Evolutionary conservation across 2,888 invertebrate genomes (phyloP).

Genomic region (Eulithis prunata): DNA sequence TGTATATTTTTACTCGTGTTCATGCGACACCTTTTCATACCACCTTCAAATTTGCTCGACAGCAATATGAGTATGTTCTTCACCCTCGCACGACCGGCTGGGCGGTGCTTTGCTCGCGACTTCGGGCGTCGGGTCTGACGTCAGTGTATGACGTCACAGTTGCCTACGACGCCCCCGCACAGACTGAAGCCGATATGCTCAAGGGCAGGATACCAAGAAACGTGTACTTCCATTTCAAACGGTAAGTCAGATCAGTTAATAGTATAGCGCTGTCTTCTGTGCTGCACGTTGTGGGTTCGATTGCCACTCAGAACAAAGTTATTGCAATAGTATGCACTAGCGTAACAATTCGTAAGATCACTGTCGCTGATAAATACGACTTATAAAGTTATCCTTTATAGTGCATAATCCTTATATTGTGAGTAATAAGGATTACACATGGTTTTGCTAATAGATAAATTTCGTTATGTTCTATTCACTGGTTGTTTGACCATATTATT

Average conservation of each 20-base stretch:
- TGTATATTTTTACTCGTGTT: too few relatives aligned
- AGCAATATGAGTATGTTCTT: constrained; percentile 89
- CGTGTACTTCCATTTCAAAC: constrained; percentile 90
- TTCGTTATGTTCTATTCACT: too few relatives aligned
- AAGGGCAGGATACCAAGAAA: constrained; percentile 89
- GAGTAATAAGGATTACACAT: too few relatives aligned
- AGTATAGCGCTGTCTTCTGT: too few relatives aligned
- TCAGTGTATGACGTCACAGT: constrained; percentile 94
- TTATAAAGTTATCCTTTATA: too few relatives aligned
- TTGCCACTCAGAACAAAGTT: too few relatives aligned
- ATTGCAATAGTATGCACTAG: too few relatives aligned
- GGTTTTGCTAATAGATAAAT: too few relatives aligned
- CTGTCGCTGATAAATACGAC: too few relatives aligned
- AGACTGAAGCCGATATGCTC: constrained; percentile 89
- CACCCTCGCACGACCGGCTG: constrained; percentile 95
- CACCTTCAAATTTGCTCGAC: constrained; percentile 31
- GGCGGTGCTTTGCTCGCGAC: constrained; percentile 83
- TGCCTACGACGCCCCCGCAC: constrained; percentile 91
- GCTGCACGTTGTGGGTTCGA: background rate
- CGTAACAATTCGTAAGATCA: too few relatives aligned
- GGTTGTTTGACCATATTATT: too few relatives aligned
- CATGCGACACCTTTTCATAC: background rate
- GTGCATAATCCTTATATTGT: too few relatives aligned
- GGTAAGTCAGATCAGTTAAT: constrained; percentile 64
- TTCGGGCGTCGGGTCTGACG: constrained; percentile 85